These are phyloP conservation scores for Tanypteryx hageni DNA, from an alignment of 2,888 invertebrate genomes.

Conservation along the genomic window DNA sequence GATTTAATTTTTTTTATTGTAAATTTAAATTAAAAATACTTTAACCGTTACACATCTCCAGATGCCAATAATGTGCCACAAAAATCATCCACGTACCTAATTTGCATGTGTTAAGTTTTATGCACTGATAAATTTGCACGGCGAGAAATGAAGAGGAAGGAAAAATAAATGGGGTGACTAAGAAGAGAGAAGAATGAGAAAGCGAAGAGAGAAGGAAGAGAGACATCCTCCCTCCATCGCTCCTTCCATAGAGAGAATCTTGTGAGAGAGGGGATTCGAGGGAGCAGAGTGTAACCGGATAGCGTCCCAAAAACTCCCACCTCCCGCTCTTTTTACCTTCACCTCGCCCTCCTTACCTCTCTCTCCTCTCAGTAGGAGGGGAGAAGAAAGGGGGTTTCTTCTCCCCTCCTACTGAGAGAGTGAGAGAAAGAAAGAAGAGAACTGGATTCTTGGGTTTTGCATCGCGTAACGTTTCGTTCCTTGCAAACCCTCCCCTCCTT, in stretches of 20 bases:
- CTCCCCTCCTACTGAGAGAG: not conserved
- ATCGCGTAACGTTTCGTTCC: slow-evolving; percentile 60
- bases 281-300: slow-evolving; percentile 56
- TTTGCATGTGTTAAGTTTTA: not conserved
- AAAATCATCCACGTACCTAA: no score
- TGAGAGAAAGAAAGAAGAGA: slow-evolving; percentile 37
- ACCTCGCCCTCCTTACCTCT: not conserved
- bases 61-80: no score
- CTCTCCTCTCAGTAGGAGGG: no score
- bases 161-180: not conserved
- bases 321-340: slow-evolving; percentile 54
- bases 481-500: slow-evolving; percentile 42
- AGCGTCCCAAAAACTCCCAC: slow-evolving; percentile 7
- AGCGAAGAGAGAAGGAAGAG: not conserved
- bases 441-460: slow-evolving; percentile 62
- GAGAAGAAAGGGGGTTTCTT: no score
- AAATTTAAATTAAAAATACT: no score
- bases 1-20: no score
- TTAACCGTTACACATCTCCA: no score
- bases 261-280: slow-evolving; percentile 18
- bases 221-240: not conserved
- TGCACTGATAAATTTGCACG: not conserved
- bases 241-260: slow-evolving; percentile 31
- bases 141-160: not conserved
- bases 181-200: not conserved